Evolutionary conservation across 2,797 vertebrate species (phyloP), one percentile per base, ranked within the genome.

Genomic region (Oceanodroma leucorhoa): DNA sequence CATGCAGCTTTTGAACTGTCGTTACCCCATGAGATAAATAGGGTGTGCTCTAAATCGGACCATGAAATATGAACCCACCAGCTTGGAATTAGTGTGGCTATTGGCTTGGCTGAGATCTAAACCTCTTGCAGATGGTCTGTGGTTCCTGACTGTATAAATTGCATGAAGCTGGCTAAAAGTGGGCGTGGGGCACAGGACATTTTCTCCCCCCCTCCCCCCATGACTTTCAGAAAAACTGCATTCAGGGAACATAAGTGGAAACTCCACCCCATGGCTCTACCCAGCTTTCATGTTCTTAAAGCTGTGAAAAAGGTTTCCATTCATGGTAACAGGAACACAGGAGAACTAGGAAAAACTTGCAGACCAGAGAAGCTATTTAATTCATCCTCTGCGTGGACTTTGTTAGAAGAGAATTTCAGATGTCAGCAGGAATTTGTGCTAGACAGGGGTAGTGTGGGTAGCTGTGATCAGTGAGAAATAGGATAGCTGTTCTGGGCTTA

Each of bases 371-470:
- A 92, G 34, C 50, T 87, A 10, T 80, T 97, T 78, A 67, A 54
- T 91, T 94, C 29, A 62, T 81, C 41, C 80, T 91, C 17, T 4
- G 46, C 26, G 26, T 32, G 41, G 64, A 91, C 57, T 92, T 57
- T 75, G 84, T 93, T 89, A 89, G 55, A 73, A 81, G 77, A 61
- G 65, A 89, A 95, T 96, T 90, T 94, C 84, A 65, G 61, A 88
- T 60, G 72, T 91, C 91, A 91, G 92, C 92, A 89, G 76, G 69
- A 91, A 91, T 95, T 78, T 77, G 61, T 94, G 71, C 82, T 94
- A 87, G 81, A 62, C 57, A 46, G 54, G 86, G 83, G 26, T 53
- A 64, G 40, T 53, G 43, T 60, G 94, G 66, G 80, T 87, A 88
- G 64, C 78, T 89, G 64, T 80, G 81, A 88, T 80, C 87, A 85